These are phyloP conservation scores for Neofelis nebulosa DNA, from an alignment of 2,113 vertebrate species.

Conservation along the genomic window DNA sequence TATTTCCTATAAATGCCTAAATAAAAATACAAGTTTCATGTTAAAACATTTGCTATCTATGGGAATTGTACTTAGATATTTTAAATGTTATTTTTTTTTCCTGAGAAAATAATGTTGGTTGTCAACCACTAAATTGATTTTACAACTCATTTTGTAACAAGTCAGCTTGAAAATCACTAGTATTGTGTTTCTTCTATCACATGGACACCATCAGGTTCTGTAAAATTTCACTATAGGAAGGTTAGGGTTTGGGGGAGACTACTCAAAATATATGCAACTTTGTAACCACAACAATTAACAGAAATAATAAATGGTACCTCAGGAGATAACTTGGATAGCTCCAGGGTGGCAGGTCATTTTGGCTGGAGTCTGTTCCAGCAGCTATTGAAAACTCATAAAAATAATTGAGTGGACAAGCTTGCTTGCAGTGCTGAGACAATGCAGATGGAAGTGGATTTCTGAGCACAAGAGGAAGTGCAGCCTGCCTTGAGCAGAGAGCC, in stretches of 20 bases:
- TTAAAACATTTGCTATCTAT: neutral
- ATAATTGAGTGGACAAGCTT: neutral
- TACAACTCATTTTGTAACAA: conserved; percentile 1
- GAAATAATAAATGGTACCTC: neutral
- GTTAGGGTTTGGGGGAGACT: neutral
- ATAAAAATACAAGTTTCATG: neutral
- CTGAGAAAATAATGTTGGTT: neutral
- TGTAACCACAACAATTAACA: neutral
- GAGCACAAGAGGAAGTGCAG: neutral
- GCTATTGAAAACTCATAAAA: neutral
- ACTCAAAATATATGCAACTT: neutral
- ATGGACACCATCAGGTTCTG: neutral
- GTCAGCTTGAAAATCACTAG: neutral
- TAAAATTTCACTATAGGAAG: neutral
- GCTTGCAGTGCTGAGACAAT: neutral
- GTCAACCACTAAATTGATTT: conserved; percentile 14
- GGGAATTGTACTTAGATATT: neutral
- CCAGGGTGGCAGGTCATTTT: neutral
- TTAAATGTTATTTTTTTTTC: conserved; percentile 16
- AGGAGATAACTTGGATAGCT: neutral
- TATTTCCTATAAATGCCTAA: neutral
- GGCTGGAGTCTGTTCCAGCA: neutral
- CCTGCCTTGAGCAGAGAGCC: neutral
- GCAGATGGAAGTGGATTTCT: neutral
- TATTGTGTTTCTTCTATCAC: neutral